Conservation (phyloP, 92 coral and sea anemone genomes). For the Bergia sp. region DNA sequence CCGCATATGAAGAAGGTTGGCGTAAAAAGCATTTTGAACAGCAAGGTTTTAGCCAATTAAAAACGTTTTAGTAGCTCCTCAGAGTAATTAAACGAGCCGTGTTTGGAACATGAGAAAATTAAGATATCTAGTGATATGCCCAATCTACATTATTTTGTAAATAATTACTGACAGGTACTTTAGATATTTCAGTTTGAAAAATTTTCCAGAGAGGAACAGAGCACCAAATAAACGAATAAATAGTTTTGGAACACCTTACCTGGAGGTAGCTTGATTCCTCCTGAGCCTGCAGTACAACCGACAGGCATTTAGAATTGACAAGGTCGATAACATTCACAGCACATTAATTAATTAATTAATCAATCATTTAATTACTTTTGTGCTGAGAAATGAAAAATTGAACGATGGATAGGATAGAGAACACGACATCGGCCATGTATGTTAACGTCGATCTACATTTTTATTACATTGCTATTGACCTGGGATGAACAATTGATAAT, state of each 20-base stretch:
- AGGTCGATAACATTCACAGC: background rate
- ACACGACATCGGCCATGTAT: no score
- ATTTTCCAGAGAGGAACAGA: background rate
- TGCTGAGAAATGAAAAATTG: no score
- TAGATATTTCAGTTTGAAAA: background rate
- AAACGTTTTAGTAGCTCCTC: background rate
- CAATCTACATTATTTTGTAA: background rate
- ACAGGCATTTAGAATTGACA: background rate
- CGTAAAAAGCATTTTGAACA: no score
- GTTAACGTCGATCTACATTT: no score
- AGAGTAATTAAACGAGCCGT: background rate
- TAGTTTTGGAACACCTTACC: background rate
- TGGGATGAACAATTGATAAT: no score
- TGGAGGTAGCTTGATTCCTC: constrained; percentile 19
- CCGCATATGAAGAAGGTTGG: background rate
- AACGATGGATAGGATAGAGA: no score
- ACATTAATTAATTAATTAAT: no score
- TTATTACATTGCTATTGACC: no score
- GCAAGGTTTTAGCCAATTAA: background rate
- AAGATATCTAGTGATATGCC: background rate
- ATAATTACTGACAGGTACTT: background rate
- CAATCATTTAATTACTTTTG: no score
- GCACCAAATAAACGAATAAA: background rate
- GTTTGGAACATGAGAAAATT: background rate
- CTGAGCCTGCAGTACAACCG: background rate